Evolutionary conservation across 2,888 invertebrate species (phyloP).

Genomic region (Lagria hirta): DNA sequence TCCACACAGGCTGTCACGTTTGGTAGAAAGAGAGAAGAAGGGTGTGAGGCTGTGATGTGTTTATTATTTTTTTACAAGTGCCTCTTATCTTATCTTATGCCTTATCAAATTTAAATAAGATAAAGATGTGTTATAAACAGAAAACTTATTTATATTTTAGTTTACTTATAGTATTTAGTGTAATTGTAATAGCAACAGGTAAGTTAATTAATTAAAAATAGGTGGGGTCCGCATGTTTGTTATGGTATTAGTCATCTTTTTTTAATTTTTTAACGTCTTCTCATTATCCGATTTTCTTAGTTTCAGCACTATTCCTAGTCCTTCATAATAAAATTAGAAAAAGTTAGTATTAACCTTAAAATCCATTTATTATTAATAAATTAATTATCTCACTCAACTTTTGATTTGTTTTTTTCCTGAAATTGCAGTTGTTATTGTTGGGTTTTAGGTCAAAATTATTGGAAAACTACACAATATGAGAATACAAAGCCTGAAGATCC

Average conservation of each 20-base stretch:
- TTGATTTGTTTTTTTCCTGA: too few species aligned
- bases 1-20: too few species aligned
- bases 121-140: slow-evolving; percentile 30
- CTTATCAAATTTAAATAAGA: slow-evolving; percentile 9
- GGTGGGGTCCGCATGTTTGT: slow-evolving; percentile 21
- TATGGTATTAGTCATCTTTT: slow-evolving; percentile 20
- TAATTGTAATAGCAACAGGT: slow-evolving; percentile 31
- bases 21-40: too few species aligned
- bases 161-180: slow-evolving; percentile 26
- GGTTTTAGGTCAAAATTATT: slow-evolving; percentile 41
- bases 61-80: too few species aligned
- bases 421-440: too few species aligned
- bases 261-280: slow-evolving; percentile 12
- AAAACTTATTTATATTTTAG: slow-evolving; percentile 28
- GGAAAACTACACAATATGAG: slow-evolving; percentile 39
- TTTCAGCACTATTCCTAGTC: slow-evolving; percentile 24
- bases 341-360: slow-evolving; percentile 27
- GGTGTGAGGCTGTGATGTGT: too few species aligned
- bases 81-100: too few species aligned
- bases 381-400: too few species aligned
- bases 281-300: slow-evolving; percentile 14
- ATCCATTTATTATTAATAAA: too few species aligned
- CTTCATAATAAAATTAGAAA: slow-evolving; percentile 20
- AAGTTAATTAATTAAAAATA: slow-evolving; percentile 16
- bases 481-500: slow-evolving; percentile 33